A percentile compares a stretch with the other conserved stretches of the same genome.
Conservation (phyloP, 2,113 vertebrate genomes). For the Tylochromis polylepis region DNA sequence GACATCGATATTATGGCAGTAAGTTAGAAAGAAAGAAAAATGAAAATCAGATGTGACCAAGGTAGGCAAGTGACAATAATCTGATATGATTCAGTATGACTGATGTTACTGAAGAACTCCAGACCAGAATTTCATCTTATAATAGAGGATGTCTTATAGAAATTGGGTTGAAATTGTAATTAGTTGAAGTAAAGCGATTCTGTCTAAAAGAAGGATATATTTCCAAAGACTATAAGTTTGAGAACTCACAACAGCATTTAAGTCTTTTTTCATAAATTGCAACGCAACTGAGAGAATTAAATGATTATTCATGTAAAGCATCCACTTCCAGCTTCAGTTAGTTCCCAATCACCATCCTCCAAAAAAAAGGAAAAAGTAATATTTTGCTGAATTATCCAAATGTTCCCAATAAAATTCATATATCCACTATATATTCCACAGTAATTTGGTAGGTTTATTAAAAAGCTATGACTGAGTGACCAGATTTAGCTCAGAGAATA, state of each 20-base stretch:
- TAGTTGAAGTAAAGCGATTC: background rate
- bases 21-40: background rate
- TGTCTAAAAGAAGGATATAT: background rate
- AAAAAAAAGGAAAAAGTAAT: background rate
- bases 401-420: background rate
- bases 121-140: background rate
- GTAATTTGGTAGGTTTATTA: background rate
- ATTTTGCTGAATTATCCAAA: background rate
- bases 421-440: background rate
- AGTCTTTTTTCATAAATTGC: background rate
- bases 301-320: background rate
- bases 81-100: background rate
- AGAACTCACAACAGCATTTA: background rate
- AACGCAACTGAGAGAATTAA: background rate
- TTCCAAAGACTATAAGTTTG: background rate
- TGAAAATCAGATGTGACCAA: background rate
- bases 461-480: background rate
- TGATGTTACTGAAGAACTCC: background rate
- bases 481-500: background rate
- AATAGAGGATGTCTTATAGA: background rate
- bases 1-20: background rate
- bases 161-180: background rate
- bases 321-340: background rate
- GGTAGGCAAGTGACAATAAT: background rate
- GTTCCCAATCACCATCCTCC: background rate